These are phyloP conservation scores for Xiphophorus birchmanni DNA, from an alignment of 2,797 vertebrate genomes.

Conservation along the genomic window DNA sequence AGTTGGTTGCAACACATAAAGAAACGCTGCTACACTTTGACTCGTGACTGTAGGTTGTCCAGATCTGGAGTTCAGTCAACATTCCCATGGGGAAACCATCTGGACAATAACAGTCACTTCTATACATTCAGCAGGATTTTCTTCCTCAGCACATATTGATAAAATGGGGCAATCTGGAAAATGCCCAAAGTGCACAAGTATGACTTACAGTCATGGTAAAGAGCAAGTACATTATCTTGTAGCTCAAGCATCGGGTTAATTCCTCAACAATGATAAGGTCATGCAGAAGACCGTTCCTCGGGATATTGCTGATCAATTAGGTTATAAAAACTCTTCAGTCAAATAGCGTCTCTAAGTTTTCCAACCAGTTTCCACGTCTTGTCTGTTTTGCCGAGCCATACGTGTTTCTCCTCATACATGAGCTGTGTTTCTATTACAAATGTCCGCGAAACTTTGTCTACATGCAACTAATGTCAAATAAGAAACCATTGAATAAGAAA, in stretches of 20 bases:
- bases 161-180: constrained; percentile 28
- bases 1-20: constrained; percentile 2
- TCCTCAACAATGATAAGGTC: background rate
- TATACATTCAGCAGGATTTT: constrained; percentile 33
- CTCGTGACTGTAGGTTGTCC: constrained; percentile 72
- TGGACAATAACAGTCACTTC: constrained; percentile 48
- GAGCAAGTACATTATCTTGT: background rate
- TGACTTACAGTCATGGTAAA: constrained; percentile 8
- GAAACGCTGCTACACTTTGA: constrained; percentile 31
- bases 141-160: constrained; percentile 30
- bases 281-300: background rate
- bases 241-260: background rate
- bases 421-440: too few relatives aligned
- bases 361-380: background rate
- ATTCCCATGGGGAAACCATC: constrained; percentile 73
- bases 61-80: constrained; percentile 71
- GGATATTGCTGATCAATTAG: background rate
- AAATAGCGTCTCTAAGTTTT: background rate
- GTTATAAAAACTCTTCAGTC: background rate
- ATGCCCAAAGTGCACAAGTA: constrained; percentile 9
- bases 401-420: too few relatives aligned
- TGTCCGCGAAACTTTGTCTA: too few relatives aligned
- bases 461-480: too few relatives aligned
- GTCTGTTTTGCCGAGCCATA: background rate
- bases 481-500: too few relatives aligned